Conservation (phyloP, 2,888 invertebrate species). For the Caradrina kadenii region DNA sequence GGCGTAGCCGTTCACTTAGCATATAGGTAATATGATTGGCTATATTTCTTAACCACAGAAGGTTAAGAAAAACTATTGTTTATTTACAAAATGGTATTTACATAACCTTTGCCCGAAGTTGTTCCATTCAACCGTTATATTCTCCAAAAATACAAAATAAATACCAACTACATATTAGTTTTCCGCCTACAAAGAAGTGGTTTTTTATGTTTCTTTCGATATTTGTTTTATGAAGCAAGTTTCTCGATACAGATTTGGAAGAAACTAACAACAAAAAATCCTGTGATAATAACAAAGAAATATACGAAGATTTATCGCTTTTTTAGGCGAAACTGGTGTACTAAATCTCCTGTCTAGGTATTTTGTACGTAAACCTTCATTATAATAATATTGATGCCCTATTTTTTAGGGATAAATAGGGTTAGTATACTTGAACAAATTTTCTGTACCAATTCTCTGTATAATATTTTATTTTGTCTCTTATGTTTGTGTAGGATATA, state of each 20-base stretch:
- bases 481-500: too few species aligned
- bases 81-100: constrained; percentile 7
- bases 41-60: background rate
- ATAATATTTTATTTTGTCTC: background rate
- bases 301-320: constrained; percentile 23
- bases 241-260: constrained; percentile 19
- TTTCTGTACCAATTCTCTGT: background rate
- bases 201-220: constrained; percentile 30
- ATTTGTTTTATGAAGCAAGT: constrained; percentile 36
- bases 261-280: constrained; percentile 17
- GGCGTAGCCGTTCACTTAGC: too few species aligned
- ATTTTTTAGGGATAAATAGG: constrained; percentile 3
- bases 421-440: background rate
- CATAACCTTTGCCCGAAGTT: background rate
- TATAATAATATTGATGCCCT: constrained; percentile 22
- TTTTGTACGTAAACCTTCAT: constrained; percentile 10
- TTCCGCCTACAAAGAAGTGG: constrained; percentile 23
- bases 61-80: background rate
- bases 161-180: constrained; percentile 17
- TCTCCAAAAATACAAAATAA: constrained; percentile 22
- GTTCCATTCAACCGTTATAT: background rate
- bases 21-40: background rate
- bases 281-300: constrained; percentile 34
- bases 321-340: constrained; percentile 10
- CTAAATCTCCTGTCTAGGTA: constrained; percentile 29